Evolutionary conservation across 2,113 vertebrate species (phyloP).

Genomic region (Elaphurus davidianus): DNA sequence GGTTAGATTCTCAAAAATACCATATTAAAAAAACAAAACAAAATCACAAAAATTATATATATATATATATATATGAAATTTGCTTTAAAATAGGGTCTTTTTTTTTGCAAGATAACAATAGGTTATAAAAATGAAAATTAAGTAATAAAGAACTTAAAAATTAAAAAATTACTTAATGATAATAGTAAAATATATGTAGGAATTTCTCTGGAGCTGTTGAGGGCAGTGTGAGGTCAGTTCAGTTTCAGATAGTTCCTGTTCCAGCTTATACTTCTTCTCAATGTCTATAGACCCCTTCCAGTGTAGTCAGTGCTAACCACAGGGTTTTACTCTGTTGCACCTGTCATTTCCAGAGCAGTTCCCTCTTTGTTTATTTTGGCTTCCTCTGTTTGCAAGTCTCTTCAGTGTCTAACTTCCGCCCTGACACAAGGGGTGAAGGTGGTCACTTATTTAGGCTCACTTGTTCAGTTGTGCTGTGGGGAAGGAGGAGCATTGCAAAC

Average conservation of each 20-base stretch:
- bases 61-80: neutral
- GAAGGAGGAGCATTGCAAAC: neutral
- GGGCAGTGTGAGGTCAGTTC: neutral
- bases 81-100: neutral
- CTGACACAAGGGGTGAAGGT: neutral
- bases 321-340: neutral
- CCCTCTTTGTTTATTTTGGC: neutral
- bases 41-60: neutral
- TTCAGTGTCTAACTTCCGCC: neutral
- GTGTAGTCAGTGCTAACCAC: neutral
- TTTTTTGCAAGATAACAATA: neutral
- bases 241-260: neutral
- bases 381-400: neutral
- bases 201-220: neutral
- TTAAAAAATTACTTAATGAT: neutral
- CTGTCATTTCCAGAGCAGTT: neutral
- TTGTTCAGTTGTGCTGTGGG: neutral
- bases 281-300: neutral
- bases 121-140: no score
- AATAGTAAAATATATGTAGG: neutral
- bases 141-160: no score
- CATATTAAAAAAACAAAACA: neutral
- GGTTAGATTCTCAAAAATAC: neutral
- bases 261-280: neutral
- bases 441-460: neutral